Conservation (phyloP, 2,888 invertebrate genomes). For the Acleris holmiana region DNA sequence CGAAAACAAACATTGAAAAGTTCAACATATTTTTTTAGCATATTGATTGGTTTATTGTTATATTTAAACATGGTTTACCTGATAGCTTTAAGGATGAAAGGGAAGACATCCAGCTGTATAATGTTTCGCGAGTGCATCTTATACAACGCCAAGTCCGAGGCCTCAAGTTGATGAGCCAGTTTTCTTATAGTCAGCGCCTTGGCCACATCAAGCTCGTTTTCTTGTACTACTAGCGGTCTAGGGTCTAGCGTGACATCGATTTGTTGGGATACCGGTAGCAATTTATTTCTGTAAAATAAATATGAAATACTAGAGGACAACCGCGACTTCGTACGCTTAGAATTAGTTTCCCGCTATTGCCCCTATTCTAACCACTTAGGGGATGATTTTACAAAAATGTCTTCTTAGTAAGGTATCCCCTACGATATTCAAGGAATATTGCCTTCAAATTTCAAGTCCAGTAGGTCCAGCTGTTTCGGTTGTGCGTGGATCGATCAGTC, state of each 20-base stretch:
- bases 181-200: constrained; percentile 86
- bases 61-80: constrained; percentile 58
- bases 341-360: no score
- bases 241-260: constrained; percentile 87
- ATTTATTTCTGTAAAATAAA: constrained; percentile 75
- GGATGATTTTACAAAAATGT: no score
- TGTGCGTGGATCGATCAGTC: no score
- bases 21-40: no score
- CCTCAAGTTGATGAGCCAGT: constrained; percentile 88
- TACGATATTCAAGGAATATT: no score
- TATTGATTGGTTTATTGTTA: no score
- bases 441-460: no score
- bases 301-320: no score
- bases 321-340: no score
- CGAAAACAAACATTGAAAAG: neutral
- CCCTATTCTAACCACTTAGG: no score
- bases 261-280: constrained; percentile 85
- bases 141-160: constrained; percentile 85
- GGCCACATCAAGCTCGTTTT: constrained; percentile 84
- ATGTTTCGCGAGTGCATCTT: constrained; percentile 88
- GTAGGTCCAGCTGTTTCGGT: no score
- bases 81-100: constrained; percentile 85
- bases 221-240: constrained; percentile 86
- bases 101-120: constrained; percentile 86
- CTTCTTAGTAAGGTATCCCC: no score